A percentile compares a stretch with the other conserved stretches of the same genome.
phyloP scores from a whole-genome alignment of 1,140 invertebrate species.

The Bilobella aurantiaca region DNA sequence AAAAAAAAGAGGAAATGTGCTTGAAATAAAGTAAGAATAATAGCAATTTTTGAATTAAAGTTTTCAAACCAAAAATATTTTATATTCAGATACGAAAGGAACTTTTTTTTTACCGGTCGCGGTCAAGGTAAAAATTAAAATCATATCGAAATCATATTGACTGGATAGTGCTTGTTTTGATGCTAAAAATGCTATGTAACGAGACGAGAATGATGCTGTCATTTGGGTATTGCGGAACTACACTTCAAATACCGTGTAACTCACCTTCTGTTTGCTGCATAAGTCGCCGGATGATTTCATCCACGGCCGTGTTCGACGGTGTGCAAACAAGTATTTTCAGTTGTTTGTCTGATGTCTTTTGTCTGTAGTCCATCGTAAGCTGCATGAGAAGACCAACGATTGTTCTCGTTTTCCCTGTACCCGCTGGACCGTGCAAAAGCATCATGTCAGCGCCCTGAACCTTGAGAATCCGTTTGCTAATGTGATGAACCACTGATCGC shows the following conservation, averaged over 20 bases:
- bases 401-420: conserved; percentile 30
- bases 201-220: not conserved
- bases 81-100: too few relatives aligned
- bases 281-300: conserved; percentile 25
- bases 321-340: conserved; percentile 31
- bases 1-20: not conserved
- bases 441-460: conserved; percentile 16
- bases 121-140: not conserved
- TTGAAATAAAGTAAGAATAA: too few relatives aligned
- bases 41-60: too few relatives aligned
- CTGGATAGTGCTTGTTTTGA: too few relatives aligned
- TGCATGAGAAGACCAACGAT: conserved; percentile 28
- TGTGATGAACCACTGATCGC: conserved; percentile 3
- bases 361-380: not conserved
- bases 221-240: too few relatives aligned
- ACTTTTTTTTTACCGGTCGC: too few relatives aligned
- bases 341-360: not conserved
- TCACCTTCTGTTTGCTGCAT: not conserved
- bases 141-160: not conserved
- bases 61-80: too few relatives aligned
- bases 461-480: not conserved
- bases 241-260: too few relatives aligned
- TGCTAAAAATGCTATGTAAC: too few relatives aligned
- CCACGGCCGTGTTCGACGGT: conserved; percentile 29
- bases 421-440: conserved; percentile 29